phyloP scores from a whole-genome alignment of 2,888 invertebrate genomes.

The Idaea straminata region DNA sequence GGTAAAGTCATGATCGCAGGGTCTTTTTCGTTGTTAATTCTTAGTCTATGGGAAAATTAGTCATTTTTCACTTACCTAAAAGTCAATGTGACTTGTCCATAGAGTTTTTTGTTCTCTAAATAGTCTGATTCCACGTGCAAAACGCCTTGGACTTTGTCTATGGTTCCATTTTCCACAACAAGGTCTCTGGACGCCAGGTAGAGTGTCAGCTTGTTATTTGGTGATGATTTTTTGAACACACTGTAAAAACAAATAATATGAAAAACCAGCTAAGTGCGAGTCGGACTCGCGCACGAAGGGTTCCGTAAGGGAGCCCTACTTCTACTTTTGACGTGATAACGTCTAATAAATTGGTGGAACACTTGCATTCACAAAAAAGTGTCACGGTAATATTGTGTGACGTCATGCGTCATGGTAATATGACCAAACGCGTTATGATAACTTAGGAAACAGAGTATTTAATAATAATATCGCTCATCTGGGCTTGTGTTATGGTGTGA shows the following conservation, averaged over 20 bases:
- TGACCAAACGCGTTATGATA: too few species aligned
- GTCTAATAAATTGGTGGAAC: too few species aligned
- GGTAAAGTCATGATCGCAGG: too few species aligned
- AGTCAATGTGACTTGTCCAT: slow-evolving; percentile 92
- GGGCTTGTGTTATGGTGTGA: too few species aligned
- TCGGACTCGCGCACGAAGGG: not conserved
- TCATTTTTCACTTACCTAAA: slow-evolving; percentile 84
- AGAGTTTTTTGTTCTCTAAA: slow-evolving; percentile 87
- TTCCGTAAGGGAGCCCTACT: not conserved
- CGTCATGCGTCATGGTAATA: too few species aligned
- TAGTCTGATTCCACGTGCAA: slow-evolving; percentile 94
- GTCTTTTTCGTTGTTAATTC: too few species aligned
- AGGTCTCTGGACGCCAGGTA: slow-evolving; percentile 91
- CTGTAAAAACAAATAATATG: slow-evolving; percentile 50
- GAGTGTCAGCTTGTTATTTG: slow-evolving; percentile 90
- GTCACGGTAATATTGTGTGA: too few species aligned
- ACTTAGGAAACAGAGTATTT: too few species aligned
- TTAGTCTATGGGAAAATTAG: not conserved
- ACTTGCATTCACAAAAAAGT: too few species aligned
- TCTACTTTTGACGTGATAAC: too few species aligned
- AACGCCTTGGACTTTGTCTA: slow-evolving; percentile 93
- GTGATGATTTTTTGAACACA: slow-evolving; percentile 93
- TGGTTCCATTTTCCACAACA: slow-evolving; percentile 85
- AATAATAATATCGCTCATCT: too few species aligned
- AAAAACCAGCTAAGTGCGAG: too few species aligned